Conservation (phyloP, 2,797 vertebrate species). For the Propithecus deckenii region DNA sequence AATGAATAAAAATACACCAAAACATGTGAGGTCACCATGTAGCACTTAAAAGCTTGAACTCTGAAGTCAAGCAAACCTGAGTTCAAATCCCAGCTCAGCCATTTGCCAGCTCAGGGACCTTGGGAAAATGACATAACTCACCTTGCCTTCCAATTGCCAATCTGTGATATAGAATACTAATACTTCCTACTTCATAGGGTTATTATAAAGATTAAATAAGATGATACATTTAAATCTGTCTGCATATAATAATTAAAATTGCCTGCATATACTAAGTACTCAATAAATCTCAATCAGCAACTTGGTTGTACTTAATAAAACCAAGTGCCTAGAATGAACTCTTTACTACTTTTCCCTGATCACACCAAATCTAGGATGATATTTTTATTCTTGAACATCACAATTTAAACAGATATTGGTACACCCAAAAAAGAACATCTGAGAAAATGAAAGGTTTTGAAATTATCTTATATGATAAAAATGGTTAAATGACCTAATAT, state of each 20-base stretch:
- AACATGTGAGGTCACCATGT: neutral
- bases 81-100: neutral
- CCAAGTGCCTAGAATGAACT: neutral
- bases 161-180: conserved; percentile 50
- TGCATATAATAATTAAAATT: conserved; percentile 31
- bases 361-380: neutral
- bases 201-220: conserved; percentile 59
- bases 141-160: conserved; percentile 12
- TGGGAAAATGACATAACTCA: neutral
- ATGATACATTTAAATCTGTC: conserved; percentile 46
- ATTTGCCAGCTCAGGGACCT: neutral
- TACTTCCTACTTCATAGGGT: neutral
- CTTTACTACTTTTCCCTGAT: neutral
- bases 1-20: neutral
- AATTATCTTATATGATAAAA: conserved; percentile 20
- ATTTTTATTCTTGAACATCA: conserved; percentile 24
- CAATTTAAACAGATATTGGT: neutral
- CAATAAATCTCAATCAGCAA: conserved; percentile 33
- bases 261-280: conserved; percentile 17
- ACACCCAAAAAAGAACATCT: neutral
- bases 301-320: conserved; percentile 38
- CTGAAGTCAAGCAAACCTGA: neutral
- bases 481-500: neutral
- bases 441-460: neutral
- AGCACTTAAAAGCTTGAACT: neutral